Percentiles rank a stretch among this genome's conserved stretches.
Evolutionary conservation across 2,888 invertebrate genomes (phyloP).

Genomic region (Gnatocerus cornutus): DNA sequence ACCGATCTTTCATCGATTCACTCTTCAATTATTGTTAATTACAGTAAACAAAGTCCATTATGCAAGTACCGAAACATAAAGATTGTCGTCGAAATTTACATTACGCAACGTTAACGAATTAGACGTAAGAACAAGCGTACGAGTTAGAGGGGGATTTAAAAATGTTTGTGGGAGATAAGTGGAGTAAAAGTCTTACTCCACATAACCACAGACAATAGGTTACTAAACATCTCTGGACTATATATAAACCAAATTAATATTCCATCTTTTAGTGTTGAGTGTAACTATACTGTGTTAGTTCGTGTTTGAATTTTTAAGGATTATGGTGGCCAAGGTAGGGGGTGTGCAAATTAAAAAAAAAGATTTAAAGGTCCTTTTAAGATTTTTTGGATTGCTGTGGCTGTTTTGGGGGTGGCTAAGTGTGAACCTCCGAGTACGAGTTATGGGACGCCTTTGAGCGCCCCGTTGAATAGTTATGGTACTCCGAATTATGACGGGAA

Average conservation of each 20-base stretch:
- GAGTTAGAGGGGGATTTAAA: conserved; percentile 47
- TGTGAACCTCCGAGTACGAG: conserved; percentile 62
- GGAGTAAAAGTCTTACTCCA: conserved; percentile 68
- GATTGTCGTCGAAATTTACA: conserved; percentile 23
- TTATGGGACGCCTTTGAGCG: conserved; percentile 63
- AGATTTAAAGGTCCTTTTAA: conserved; percentile 9
- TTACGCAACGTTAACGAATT: conserved; percentile 17
- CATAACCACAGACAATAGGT: conserved; percentile 69
- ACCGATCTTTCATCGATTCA: conserved; percentile 10
- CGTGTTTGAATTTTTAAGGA: conserved; percentile 10
- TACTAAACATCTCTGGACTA: conserved; percentile 66
- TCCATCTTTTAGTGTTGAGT: conserved; percentile 56
- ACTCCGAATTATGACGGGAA: conserved; percentile 55
- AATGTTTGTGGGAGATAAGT: conserved; percentile 65
- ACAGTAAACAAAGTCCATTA: conserved; percentile 7
- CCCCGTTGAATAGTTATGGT: conserved; percentile 62
- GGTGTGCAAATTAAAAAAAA: neutral
- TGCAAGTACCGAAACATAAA: conserved; percentile 20
- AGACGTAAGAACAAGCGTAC: conserved; percentile 1
- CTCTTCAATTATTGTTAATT: conserved; percentile 25
- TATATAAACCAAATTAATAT: conserved; percentile 69
- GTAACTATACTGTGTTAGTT: too few relatives aligned
- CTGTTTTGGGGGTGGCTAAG: conserved; percentile 45
- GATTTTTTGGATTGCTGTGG: conserved; percentile 23
- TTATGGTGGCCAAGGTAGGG: conserved; percentile 31